Conservation (phyloP, 2,113 vertebrate genomes). For the Pteruthius melanotis region DNA sequence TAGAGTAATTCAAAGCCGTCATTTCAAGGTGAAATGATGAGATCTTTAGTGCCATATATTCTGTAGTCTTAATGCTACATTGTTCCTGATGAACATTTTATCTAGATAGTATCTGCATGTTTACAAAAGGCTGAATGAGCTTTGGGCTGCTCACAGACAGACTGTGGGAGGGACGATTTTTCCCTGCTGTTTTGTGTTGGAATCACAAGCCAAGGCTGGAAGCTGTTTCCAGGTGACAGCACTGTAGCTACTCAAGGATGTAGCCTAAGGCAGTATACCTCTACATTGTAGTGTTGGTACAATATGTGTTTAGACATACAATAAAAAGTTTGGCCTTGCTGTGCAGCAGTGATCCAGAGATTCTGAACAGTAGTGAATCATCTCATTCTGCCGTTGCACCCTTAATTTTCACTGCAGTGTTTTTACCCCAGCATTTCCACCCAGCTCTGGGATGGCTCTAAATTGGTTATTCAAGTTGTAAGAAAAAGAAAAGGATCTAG, state of each 20-base stretch:
- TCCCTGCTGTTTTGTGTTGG: background rate
- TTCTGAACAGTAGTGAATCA: background rate
- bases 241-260: background rate
- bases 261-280: background rate
- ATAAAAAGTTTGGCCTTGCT: background rate
- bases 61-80: background rate
- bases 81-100: background rate
- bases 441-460: background rate
- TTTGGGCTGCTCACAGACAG: background rate
- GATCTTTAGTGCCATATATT: background rate
- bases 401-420: background rate
- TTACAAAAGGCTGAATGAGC: background rate
- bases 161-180: background rate
- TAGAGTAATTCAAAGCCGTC: background rate
- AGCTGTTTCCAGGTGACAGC: background rate
- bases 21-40: background rate
- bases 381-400: background rate
- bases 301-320: background rate
- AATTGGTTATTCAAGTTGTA: background rate
- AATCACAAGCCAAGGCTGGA: background rate
- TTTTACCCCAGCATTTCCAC: background rate
- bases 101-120: background rate
- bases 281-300: background rate
- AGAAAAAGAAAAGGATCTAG: background rate
- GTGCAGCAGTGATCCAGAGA: background rate